phyloP scores from a whole-genome alignment of 1,140 invertebrate species.

The Tetragonula clypearis region DNA sequence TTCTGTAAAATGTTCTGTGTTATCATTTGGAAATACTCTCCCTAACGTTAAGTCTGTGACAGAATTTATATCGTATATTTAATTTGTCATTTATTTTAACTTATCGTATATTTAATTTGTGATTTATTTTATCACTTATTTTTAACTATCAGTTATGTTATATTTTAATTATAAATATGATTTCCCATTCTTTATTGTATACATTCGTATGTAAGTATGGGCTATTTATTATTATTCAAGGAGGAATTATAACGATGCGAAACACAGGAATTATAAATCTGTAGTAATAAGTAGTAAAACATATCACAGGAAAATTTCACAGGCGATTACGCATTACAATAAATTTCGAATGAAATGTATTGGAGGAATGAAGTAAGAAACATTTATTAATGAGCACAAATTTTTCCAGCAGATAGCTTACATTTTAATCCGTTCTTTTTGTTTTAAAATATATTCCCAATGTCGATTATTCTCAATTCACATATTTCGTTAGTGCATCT shows the following conservation, averaged over 20 bases:
- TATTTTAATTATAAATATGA: background rate
- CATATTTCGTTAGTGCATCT: background rate
- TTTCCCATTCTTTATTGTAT: background rate
- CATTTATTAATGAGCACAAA: conserved; percentile 1
- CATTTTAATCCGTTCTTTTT: background rate
- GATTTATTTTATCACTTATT: background rate
- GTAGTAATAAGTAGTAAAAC: too few species aligned
- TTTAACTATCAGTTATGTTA: background rate
- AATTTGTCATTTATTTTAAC: too few species aligned
- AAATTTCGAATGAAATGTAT: background rate
- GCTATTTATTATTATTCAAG: background rate
- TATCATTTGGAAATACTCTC: too few species aligned
- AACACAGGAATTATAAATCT: background rate
- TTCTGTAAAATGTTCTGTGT: too few species aligned
- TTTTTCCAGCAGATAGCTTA: background rate
- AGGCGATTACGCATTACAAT: too few species aligned
- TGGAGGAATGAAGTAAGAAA: background rate
- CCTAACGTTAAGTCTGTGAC: too few species aligned
- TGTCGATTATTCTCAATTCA: background rate
- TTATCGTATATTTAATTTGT: background rate
- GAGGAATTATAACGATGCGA: background rate
- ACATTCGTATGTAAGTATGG: background rate
- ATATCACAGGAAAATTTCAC: background rate
- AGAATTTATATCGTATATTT: background rate
- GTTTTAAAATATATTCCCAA: conserved; percentile 8